Evolutionary conservation across 1,140 invertebrate genomes (phyloP).

Genomic region (Goniozus legneri): DNA sequence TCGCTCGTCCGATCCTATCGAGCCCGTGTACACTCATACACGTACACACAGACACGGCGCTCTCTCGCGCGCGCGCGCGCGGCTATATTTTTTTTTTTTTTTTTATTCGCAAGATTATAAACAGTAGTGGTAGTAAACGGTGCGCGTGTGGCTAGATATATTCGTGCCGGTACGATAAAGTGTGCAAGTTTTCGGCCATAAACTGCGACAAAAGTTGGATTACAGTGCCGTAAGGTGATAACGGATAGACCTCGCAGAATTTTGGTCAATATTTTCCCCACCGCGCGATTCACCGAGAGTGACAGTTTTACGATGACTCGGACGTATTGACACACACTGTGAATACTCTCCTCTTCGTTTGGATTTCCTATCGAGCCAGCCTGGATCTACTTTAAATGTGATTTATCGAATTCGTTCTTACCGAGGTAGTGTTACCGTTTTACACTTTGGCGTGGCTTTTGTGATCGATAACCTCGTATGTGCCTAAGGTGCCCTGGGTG

Average conservation of each 20-base stretch:
- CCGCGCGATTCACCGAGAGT: background rate
- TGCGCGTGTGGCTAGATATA: background rate
- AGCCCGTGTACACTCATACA: too few species aligned
- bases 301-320: slow-evolving; percentile 14
- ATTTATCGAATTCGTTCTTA: background rate
- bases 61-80: too few species aligned
- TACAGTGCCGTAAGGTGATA: slow-evolving; percentile 20
- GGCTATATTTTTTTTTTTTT: background rate
- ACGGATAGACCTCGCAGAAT: too few species aligned
- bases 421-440: background rate
- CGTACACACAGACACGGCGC: too few species aligned
- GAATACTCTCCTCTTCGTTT: background rate
- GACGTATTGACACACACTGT: slow-evolving; percentile 16
- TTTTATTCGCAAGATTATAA: background rate
- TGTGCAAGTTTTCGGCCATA: background rate
- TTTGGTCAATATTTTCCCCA: too few species aligned
- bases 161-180: background rate
- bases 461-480: slow-evolving; percentile 1
- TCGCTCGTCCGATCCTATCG: background rate
- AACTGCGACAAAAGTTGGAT: slow-evolving; percentile 11
- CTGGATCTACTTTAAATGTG: background rate
- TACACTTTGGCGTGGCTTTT: background rate
- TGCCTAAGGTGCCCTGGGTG: background rate
- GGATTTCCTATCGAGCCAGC: background rate
- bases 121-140: background rate